Percentiles rank a stretch among this genome's conserved stretches.
Evolutionary conservation across 37 sponge, comb jelly and placozoan species (phyloP).

Genomic region (Beroe forskalii): DNA sequence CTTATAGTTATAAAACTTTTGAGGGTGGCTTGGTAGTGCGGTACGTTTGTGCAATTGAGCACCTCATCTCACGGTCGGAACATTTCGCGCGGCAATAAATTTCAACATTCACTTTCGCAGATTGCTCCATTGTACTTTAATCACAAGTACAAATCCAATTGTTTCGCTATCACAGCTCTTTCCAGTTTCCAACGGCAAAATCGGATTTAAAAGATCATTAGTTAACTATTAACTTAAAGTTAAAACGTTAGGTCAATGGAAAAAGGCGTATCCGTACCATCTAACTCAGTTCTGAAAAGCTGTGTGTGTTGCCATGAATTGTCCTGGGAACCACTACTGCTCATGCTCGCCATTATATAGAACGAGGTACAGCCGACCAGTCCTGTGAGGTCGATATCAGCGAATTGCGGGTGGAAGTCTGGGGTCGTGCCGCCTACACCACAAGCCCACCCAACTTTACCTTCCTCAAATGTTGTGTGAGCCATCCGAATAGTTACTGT

Average conservation of each 20-base stretch:
- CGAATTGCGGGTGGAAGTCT: slow-evolving; percentile 2
- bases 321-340: not conserved
- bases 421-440: not conserved
- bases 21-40: too few relatives aligned
- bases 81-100: too few relatives aligned
- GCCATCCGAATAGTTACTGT: not conserved
- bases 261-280: slow-evolving; percentile 1
- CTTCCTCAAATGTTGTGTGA: slow-evolving; percentile 4
- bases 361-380: not conserved
- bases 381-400: slow-evolving; percentile 33
- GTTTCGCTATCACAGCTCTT: too few relatives aligned
- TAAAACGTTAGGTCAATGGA: slow-evolving; percentile 5
- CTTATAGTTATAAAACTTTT: too few relatives aligned
- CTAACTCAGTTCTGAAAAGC: slow-evolving; percentile 64
- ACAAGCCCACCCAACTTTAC: not conserved
- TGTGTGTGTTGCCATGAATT: slow-evolving; percentile 68
- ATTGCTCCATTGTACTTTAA: too few relatives aligned
- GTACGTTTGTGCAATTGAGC: too few relatives aligned
- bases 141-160: too few relatives aligned
- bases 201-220: too few relatives aligned
- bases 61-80: too few relatives aligned
- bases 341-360: not conserved
- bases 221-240: too few relatives aligned
- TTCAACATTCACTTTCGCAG: too few relatives aligned
- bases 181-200: too few relatives aligned